Evolutionary conservation across 2,797 vertebrate species (phyloP), one percentile per base, ranked within the genome.

Genomic region (Setipinna tenuifilis): DNA sequence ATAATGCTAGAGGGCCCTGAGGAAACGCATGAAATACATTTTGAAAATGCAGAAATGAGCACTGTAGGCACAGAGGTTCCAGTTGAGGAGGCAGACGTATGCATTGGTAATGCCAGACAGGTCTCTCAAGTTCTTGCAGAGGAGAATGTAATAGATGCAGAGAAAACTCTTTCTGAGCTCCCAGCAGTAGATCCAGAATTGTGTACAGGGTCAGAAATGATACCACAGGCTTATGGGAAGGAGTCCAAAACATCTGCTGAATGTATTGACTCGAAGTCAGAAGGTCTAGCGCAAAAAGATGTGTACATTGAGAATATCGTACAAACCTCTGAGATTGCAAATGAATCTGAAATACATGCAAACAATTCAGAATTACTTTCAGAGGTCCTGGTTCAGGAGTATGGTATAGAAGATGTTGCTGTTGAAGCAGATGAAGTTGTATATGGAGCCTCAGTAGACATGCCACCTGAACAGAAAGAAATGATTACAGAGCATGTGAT

Each of bases 21-120:
- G 35, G 31, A 78, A 31, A 78, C 6, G 19, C 19, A n/a, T 78
- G 35, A 78, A 78, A 78, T 78, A 17, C 17, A 78, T 78, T 35
- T 78, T 78, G 71, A 78, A 44, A 78, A 78, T 78, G 19, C 71
- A 44, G 71, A 78, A 78, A 78, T 41, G 16, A 31, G 7, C 19
- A 9, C 14, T 19, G 71, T 44, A 44, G 71, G 35, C 71, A 21
- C 35, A 21, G 35, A 44, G 35, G 35, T 78, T 44, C 71, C 71
- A 44, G 16, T 78, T 78, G 31, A 78, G 71, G 31, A 78, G 71
- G 31, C 71, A 78, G 71, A 78, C 44, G 35, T 78, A 78, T 44
- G 31, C 71, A 78, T 78, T 44, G 71, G 11, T 78, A 35, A 41
- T 78, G 71, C 35, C 31, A 25, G 44, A 44, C 31, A 78, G 35